These are phyloP conservation scores for Microchirus variegatus DNA, from an alignment of 2,797 vertebrate genomes.

Conservation along the genomic window DNA sequence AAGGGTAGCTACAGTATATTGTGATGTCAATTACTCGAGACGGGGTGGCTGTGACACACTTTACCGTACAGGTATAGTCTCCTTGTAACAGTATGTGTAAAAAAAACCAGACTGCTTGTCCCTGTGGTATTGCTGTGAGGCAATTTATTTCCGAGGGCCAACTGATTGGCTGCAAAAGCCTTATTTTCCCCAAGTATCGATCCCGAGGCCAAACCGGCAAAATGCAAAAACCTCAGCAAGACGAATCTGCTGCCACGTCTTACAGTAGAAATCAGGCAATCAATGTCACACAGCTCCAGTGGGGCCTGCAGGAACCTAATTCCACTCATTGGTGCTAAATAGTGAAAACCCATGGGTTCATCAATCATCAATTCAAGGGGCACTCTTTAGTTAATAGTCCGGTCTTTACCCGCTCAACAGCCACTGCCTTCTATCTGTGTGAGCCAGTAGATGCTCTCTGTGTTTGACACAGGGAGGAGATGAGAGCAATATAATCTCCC, in stretches of 20 bases:
- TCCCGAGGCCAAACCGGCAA: constrained; percentile 49
- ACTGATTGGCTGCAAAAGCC: constrained; percentile 71
- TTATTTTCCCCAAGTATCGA: constrained; percentile 77
- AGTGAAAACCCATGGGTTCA: constrained; percentile 66
- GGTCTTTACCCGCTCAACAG: constrained; percentile 62
- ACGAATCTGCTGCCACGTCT: constrained; percentile 74
- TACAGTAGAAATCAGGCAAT: constrained; percentile 78
- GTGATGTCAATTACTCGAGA: neutral
- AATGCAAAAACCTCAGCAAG: constrained; percentile 77
- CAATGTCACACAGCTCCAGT: constrained; percentile 64
- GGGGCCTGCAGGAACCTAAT: constrained; percentile 62
- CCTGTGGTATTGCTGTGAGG: constrained; percentile 36
- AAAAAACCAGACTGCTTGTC: neutral
- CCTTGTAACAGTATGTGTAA: constrained; percentile 34
- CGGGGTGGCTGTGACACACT: constrained; percentile 7
- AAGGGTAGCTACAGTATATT: neutral
- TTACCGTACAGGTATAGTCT: constrained; percentile 11
- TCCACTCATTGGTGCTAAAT: constrained; percentile 72
- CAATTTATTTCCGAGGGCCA: constrained; percentile 55
- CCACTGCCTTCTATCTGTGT: constrained; percentile 48
- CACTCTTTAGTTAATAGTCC: constrained; percentile 72
- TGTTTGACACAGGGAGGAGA: constrained; percentile 29
- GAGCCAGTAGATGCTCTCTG: constrained; percentile 36
- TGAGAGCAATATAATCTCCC: constrained; percentile 43
- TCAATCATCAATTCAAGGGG: constrained; percentile 77